Percentiles rank a stretch among this genome's conserved stretches.
Conservation (phyloP, 2,888 invertebrate species). For the Zele albiditarsus region DNA sequence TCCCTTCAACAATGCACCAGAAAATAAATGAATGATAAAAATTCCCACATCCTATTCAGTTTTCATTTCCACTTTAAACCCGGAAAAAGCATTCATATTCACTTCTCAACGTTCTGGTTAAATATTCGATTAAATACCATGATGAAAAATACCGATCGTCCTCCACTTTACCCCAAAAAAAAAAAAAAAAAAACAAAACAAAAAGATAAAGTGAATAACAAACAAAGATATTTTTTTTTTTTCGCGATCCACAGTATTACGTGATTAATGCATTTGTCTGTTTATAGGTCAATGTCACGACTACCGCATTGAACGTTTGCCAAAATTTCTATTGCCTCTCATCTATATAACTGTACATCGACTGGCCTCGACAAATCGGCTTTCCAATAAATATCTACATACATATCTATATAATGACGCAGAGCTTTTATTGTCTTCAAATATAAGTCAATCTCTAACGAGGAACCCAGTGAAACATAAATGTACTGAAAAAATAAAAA, state of each 20-base stretch:
- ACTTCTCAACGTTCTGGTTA: no score
- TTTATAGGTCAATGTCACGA: conserved; percentile 43
- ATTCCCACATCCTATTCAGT: no score
- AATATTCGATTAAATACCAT: no score
- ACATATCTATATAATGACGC: background rate
- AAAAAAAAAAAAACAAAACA: background rate
- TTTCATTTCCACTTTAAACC: no score
- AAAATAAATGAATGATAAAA: no score
- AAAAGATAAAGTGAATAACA: background rate
- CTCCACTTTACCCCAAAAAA: no score
- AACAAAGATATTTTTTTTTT: background rate
- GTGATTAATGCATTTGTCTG: background rate
- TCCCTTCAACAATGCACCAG: no score
- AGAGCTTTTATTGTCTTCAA: background rate
- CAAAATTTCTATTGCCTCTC: conserved; percentile 27
- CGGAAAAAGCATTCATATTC: no score
- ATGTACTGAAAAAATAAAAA: background rate
- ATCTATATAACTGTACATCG: background rate
- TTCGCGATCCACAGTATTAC: background rate
- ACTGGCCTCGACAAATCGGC: conserved; percentile 13
- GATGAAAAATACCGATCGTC: no score
- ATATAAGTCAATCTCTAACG: background rate
- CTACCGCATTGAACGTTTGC: conserved; percentile 39
- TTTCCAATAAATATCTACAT: background rate
- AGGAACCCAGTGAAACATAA: background rate